These are phyloP conservation scores for Protonemura montana DNA, from an alignment of 2,888 invertebrate genomes.

Conservation along the genomic window DNA sequence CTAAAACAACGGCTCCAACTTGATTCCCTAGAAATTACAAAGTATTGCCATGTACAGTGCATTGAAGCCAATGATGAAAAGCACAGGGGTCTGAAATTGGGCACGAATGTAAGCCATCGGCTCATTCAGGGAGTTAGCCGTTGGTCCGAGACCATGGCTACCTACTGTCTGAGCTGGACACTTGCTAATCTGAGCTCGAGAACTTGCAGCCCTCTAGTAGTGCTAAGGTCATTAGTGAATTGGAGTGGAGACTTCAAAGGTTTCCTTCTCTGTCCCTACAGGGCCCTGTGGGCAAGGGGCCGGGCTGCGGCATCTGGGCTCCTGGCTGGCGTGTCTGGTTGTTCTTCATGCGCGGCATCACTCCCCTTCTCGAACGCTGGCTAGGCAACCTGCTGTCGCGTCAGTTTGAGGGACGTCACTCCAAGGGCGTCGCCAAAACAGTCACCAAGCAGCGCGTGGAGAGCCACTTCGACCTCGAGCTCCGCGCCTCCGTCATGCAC, in stretches of 20 bases:
- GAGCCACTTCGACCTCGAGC: constrained; percentile 98
- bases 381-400: constrained; percentile 97
- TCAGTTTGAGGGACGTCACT: constrained; percentile 99
- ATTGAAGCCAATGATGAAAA: constrained; percentile 47
- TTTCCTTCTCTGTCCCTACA: constrained; percentile 55
- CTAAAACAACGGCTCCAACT: too few species aligned
- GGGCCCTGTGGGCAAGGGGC: constrained; percentile 98
- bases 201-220: too few species aligned
- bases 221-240: too few species aligned
- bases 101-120: constrained; percentile 54
- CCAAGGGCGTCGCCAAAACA: constrained; percentile 99
- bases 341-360: constrained; percentile 99
- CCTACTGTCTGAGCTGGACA: constrained; percentile 33
- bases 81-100: constrained; percentile 51
- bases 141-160: constrained; percentile 43
- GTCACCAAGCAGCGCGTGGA: constrained; percentile 99
- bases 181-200: constrained; percentile 43
- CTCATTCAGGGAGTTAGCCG: constrained; percentile 50
- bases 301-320: constrained; percentile 98
- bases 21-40: too few species aligned
- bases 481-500: constrained; percentile 91
- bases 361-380: constrained; percentile 97
- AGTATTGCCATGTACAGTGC: too few species aligned
- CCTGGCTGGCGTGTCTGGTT: constrained; percentile 99
- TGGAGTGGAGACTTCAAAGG: too few species aligned